Base-by-base conservation (phyloP, 35 echinoderm and acorn worm species). In the Nesometra sesokonis region DNA sequence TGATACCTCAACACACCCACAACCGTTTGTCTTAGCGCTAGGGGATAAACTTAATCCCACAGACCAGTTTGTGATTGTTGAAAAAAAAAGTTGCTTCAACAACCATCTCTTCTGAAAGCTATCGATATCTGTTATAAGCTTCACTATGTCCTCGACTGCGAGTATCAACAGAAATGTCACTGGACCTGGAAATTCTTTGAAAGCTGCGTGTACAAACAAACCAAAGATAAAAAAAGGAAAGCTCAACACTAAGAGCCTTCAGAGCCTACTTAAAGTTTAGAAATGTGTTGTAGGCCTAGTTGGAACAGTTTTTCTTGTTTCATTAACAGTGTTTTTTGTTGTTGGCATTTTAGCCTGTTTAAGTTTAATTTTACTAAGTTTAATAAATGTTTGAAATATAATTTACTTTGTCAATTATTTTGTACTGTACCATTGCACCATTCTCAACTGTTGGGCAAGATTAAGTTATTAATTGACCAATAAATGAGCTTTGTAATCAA, bases 131-230 rank as follows among this genome's bases (percentile, higher is more conserved):
- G 47, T 38, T 84, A 77, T 37, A 89, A 89, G 36, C 29, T 32
- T 35, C 47, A 89, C 88, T 84, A 29, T 77, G 76, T 89, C 0
- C 23, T 89, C 4, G 81, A 89, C 31, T 77, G 80, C 23, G 29
- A 89, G 29, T 89, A 89, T 57, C 82, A 89, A 29, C 32, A 77
- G 4, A 57, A 77, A 32, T 89, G 88, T 36, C 77, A 77, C 36
- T 37, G 88, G 31, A 32, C 76, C 19, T 89, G 88, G 88, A 82
- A 83, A 19, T 89, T 89, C 33, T 82, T 89, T 38, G 29, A 89
- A 39, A 84, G 40, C 29, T 84, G 57, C 35, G 23, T 89, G 5
- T 89, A 77, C 35, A 36, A 32, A 23, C 81, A 84, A 27, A 13
- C 52, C 7, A 67, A 67, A 27, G 52, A 67, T 19, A 67, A 67